Percentiles rank a stretch among this genome's conserved stretches.
These are phyloP conservation scores for Epinotia nisella DNA, from an alignment of 2,888 invertebrate species.

Conservation along the genomic window DNA sequence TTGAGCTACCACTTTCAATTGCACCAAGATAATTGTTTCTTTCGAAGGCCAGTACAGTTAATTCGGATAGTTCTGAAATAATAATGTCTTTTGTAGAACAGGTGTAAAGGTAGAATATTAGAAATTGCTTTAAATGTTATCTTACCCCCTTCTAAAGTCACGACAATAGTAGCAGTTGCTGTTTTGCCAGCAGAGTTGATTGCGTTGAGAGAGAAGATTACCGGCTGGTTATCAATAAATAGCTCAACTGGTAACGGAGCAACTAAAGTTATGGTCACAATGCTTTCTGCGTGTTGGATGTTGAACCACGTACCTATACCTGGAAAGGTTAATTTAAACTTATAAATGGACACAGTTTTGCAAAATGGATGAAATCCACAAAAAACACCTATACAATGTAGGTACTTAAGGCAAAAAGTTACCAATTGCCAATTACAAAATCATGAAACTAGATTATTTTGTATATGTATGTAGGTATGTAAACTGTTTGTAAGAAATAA, in stretches of 20 bases:
- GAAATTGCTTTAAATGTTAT: background rate
- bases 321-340: background rate
- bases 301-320: background rate
- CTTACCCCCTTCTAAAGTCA: constrained; percentile 48
- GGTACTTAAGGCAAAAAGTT: no score
- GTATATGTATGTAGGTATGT: no score
- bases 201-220: constrained; percentile 23
- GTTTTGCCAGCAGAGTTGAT: constrained; percentile 19
- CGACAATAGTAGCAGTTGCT: constrained; percentile 42
- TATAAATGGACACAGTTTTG: no score
- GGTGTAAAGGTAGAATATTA: background rate
- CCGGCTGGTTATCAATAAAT: constrained; percentile 23
- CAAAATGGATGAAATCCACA: no score
- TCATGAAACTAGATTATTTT: no score
- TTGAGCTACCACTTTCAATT: constrained; percentile 47
- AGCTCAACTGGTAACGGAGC: constrained; percentile 23
- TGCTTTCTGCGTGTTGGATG: background rate
- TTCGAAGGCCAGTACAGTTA: constrained; percentile 54
- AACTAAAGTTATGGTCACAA: constrained; percentile 14
- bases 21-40: constrained; percentile 53
- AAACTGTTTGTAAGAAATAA: no score
- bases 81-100: background rate
- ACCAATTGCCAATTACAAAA: no score
- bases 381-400: no score
- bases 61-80: constrained; percentile 48